These are phyloP conservation scores for Scaptodrosophila latifasciaeformis DNA, from an alignment of 2,888 invertebrate genomes.

Conservation along the genomic window DNA sequence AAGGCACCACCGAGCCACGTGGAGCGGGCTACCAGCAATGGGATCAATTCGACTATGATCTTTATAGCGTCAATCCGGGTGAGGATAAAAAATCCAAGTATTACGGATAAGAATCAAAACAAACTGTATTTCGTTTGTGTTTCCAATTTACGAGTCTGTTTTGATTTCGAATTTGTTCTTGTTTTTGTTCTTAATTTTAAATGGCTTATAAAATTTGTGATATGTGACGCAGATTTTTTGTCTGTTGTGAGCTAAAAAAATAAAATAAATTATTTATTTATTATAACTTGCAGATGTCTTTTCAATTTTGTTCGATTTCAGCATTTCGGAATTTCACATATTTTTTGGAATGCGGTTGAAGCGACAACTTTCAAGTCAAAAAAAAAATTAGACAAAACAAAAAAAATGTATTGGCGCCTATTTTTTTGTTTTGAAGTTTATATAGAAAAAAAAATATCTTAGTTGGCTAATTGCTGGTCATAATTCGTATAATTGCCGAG, in stretches of 20 bases:
- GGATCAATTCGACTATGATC: conserved; percentile 73
- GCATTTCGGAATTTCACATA: conserved; percentile 19
- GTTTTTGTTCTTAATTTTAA: conserved; percentile 29
- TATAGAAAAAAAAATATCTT: too few relatives aligned
- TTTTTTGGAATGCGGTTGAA: conserved; percentile 31
- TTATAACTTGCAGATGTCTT: conserved; percentile 32
- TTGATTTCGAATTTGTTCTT: conserved; percentile 22
- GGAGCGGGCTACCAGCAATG: conserved; percentile 57
- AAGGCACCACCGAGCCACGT: conserved; percentile 55
- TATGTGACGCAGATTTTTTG: conserved; percentile 9
- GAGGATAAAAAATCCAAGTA: conserved; percentile 47
- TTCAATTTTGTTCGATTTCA: conserved; percentile 22
- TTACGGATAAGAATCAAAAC: conserved; percentile 33
- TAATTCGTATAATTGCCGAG: conserved; percentile 44
- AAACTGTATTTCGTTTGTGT: conserved; percentile 9
- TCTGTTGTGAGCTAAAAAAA: conserved; percentile 36
- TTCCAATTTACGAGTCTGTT: conserved; percentile 27
- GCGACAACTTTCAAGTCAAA: conserved; percentile 18
- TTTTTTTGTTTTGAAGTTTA: too few relatives aligned
- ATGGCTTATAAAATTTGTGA: too few relatives aligned
- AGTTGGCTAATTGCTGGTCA: conserved; percentile 25
- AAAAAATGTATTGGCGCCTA: too few relatives aligned
- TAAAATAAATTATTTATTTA: conserved; percentile 68
- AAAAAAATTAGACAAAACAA: too few relatives aligned
- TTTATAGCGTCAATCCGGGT: conserved; percentile 62